Percentiles rank a stretch among this genome's conserved stretches.
Evolutionary conservation across 1,140 invertebrate genomes (phyloP).

Genomic region (Drosophila kurseongensis): DNA sequence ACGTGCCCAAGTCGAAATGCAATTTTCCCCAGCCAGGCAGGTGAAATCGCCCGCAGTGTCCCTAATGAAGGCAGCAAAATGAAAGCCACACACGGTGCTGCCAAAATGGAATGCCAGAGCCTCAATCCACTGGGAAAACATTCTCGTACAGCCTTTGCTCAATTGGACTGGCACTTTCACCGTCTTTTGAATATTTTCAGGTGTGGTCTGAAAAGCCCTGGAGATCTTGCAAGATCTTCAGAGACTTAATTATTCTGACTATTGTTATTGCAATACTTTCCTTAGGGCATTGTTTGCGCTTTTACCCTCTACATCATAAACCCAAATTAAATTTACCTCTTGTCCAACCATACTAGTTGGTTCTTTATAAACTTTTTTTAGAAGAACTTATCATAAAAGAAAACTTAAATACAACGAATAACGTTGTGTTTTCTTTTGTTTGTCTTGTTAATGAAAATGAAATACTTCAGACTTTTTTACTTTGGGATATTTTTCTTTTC

Average conservation of each 20-base stretch:
- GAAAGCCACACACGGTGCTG: slow-evolving; percentile 68
- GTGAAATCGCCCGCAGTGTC: slow-evolving; percentile 68
- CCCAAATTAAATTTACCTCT: too few species aligned
- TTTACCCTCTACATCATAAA: background rate
- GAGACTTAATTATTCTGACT: background rate
- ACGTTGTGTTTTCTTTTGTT: too few species aligned
- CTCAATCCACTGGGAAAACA: slow-evolving; percentile 34
- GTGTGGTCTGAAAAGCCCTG: background rate
- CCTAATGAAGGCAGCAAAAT: slow-evolving; percentile 62
- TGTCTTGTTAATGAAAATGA: too few species aligned
- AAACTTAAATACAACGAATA: too few species aligned
- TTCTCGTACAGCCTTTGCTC: slow-evolving; percentile 65
- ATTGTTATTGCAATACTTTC: slow-evolving; percentile 3
- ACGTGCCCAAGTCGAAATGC: slow-evolving; percentile 22
- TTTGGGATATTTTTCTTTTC: too few species aligned
- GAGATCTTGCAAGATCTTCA: background rate
- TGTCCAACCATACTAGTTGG: too few species aligned
- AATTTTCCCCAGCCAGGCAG: slow-evolving; percentile 19
- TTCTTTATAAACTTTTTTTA: too few species aligned
- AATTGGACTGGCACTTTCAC: slow-evolving; percentile 64
- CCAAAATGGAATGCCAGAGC: slow-evolving; percentile 18
- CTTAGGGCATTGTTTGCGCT: background rate
- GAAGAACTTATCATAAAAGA: too few species aligned
- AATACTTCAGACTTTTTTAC: too few species aligned
- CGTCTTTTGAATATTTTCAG: slow-evolving; percentile 22